phyloP scores from a whole-genome alignment of 2,113 vertebrate species.

The Tursiops truncatus region DNA sequence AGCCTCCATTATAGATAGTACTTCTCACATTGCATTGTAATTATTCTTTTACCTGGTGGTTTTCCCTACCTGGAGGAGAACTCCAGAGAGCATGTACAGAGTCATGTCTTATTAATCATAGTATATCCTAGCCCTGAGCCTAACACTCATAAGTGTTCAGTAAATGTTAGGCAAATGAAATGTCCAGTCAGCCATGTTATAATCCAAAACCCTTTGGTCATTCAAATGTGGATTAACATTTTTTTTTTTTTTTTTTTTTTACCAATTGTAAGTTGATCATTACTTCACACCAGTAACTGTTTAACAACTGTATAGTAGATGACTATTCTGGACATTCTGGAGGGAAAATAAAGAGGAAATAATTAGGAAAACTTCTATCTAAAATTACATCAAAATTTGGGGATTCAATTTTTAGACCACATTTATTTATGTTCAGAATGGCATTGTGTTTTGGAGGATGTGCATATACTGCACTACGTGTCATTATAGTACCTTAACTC shows the following conservation, averaged over 20 bases:
- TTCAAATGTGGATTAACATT: background rate
- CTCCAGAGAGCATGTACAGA: background rate
- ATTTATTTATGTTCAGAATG: background rate
- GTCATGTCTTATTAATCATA: slow-evolving; percentile 1
- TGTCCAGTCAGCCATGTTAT: background rate
- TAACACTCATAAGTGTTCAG: background rate
- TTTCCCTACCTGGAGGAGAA: slow-evolving; percentile 48
- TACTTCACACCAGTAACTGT: background rate
- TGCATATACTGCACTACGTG: background rate
- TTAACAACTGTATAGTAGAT: slow-evolving; percentile 45
- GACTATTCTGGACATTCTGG: background rate
- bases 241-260: background rate
- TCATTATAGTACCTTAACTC: background rate
- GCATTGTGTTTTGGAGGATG: background rate
- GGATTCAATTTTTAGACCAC: background rate
- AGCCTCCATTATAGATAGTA: background rate
- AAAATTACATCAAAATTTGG: slow-evolving; percentile 39
- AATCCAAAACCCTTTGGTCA: background rate
- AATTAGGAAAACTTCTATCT: background rate
- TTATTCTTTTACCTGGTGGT: slow-evolving; percentile 48
- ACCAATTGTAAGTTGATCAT: background rate
- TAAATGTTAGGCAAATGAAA: slow-evolving; percentile 1
- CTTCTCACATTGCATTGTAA: slow-evolving; percentile 43
- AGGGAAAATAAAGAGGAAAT: background rate
- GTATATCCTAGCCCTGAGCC: background rate